phyloP scores from a whole-genome alignment of 2,888 invertebrate species.

The Acanthosepion lycidas region DNA sequence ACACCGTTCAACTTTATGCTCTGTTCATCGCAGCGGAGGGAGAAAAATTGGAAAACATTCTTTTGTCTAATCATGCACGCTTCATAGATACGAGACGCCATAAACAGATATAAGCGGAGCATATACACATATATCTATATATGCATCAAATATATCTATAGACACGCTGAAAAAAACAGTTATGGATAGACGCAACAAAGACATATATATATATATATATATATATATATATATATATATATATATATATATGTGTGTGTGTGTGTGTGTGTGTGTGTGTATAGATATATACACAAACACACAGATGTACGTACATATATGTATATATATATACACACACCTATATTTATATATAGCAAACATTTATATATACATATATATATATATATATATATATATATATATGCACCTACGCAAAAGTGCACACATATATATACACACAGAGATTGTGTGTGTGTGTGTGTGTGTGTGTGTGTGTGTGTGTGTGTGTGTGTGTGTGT shows the following conservation, averaged over 20 bases:
- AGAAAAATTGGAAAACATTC: not conserved
- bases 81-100: not conserved
- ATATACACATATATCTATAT: not conserved
- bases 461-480: too few species aligned
- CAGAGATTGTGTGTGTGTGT: too few species aligned
- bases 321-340: not conserved
- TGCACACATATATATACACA: not conserved
- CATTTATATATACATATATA: too few species aligned
- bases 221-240: not conserved
- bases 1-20: not conserved
- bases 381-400: not conserved
- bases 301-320: not conserved
- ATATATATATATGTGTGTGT: too few species aligned
- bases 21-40: not conserved
- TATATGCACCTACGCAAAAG: not conserved
- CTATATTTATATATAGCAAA: not conserved
- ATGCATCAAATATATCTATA: not conserved
- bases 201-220: not conserved
- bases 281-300: not conserved
- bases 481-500: too few species aligned
- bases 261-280: too few species aligned
- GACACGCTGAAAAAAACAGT: not conserved
- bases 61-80: not conserved
- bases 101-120: not conserved
- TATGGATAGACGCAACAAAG: not conserved